Percentiles rank a stretch among this genome's conserved stretches.
Evolutionary conservation across 1,140 invertebrate genomes (phyloP).

Genomic region (Physella acuta): DNA sequence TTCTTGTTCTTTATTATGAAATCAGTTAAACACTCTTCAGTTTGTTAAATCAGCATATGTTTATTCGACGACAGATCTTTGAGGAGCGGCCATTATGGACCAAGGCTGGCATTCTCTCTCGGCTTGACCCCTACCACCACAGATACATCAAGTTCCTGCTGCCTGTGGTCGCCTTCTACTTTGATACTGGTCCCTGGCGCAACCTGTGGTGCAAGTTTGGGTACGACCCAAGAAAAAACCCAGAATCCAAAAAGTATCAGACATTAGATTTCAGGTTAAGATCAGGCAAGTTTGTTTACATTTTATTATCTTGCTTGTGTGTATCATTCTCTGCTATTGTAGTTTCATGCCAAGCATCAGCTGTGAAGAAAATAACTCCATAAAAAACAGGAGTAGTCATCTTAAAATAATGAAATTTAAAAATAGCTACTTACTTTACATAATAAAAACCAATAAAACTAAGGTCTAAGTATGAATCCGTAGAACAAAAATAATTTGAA

Average conservation of each 20-base stretch:
- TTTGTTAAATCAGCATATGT: neutral
- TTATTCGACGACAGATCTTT: conserved; percentile 40
- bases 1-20: no score
- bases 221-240: conserved; percentile 82
- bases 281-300: conserved; percentile 53
- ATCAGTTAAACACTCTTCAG: no score
- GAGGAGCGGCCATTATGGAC: conserved; percentile 81
- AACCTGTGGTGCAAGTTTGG: conserved; percentile 81
- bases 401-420: no score
- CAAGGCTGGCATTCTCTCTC: conserved; percentile 70
- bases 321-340: no score
- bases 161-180: conserved; percentile 81
- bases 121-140: conserved; percentile 56
- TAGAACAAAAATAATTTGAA: no score
- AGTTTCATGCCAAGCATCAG: no score
- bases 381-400: no score
- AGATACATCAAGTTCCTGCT: conserved; percentile 73
- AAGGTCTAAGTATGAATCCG: no score
- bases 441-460: no score
- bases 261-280: conserved; percentile 82
- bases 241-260: conserved; percentile 78
- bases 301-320: no score
- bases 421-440: no score
- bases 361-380: no score
- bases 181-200: conserved; percentile 84